Evolutionary conservation across 2,888 invertebrate species (phyloP).

Genomic region (Oscheius myriophilus): DNA sequence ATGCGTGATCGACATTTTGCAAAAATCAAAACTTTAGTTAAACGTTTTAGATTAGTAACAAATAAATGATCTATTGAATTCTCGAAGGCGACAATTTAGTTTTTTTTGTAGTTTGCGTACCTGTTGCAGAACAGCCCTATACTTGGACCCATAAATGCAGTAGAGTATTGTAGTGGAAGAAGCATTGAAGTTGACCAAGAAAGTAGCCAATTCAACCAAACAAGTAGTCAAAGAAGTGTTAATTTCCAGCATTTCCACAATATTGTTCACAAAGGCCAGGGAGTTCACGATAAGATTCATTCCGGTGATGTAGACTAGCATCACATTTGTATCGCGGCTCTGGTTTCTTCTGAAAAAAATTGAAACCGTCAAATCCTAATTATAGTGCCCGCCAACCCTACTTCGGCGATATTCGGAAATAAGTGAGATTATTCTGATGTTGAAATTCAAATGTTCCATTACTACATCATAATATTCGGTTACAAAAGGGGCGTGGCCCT

Average conservation of each 20-base stretch:
- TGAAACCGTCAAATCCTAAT: too few relatives aligned
- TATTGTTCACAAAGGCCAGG: slow-evolving; percentile 63
- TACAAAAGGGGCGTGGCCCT: too few relatives aligned
- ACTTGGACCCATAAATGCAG: slow-evolving; percentile 7
- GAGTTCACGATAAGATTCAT: slow-evolving; percentile 63
- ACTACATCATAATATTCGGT: too few relatives aligned
- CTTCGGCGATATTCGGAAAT: too few relatives aligned
- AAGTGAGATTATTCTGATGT: too few relatives aligned
- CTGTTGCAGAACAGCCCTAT: background rate
- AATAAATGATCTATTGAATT: too few relatives aligned
- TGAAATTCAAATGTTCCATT: too few relatives aligned
- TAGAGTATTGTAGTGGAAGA: slow-evolving; percentile 9
- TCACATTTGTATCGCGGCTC: slow-evolving; percentile 53
- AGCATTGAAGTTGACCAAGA: slow-evolving; percentile 11
- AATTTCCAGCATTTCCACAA: slow-evolving; percentile 52
- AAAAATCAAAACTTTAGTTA: too few relatives aligned
- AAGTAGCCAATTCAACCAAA: slow-evolving; percentile 8
- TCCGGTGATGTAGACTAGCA: slow-evolving; percentile 64
- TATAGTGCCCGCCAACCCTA: too few relatives aligned
- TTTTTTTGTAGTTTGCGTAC: background rate
- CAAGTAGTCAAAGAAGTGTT: background rate
- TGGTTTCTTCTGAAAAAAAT: slow-evolving; percentile 8
- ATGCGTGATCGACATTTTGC: too few relatives aligned
- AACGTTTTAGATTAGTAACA: too few relatives aligned
- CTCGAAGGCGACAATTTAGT: too few relatives aligned